Evolutionary conservation across 2,888 invertebrate genomes (phyloP).

Genomic region (Gerosis bhagava): DNA sequence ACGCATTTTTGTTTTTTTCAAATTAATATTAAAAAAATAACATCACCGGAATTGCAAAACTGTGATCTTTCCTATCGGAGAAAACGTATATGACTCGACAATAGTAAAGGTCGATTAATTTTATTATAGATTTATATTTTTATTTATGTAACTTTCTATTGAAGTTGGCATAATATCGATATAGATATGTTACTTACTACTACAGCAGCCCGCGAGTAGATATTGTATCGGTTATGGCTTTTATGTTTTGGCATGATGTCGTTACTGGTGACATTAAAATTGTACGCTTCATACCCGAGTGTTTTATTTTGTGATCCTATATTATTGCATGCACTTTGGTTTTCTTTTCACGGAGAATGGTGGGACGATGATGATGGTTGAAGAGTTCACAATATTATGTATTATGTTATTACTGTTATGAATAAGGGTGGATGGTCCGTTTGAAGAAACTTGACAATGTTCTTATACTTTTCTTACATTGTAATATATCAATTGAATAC

Average conservation of each 20-base stretch:
- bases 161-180: slow-evolving; percentile 63
- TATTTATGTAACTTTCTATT: slow-evolving; percentile 74
- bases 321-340: slow-evolving; percentile 59
- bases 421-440: slow-evolving; percentile 19
- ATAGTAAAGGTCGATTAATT: slow-evolving; percentile 57
- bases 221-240: slow-evolving; percentile 67
- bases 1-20: slow-evolving; percentile 63
- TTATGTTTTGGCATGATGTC: slow-evolving; percentile 75
- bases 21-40: slow-evolving; percentile 28
- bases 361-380: slow-evolving; percentile 67
- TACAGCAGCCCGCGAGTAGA: slow-evolving; percentile 58
- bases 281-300: slow-evolving; percentile 71
- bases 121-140: slow-evolving; percentile 65
- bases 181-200: slow-evolving; percentile 44
- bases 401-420: too few species aligned
- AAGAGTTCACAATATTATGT: slow-evolving; percentile 61
- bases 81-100: slow-evolving; percentile 60
- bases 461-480: too few species aligned
- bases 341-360: slow-evolving; percentile 35
- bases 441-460: too few species aligned
- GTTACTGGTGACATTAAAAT: slow-evolving; percentile 75
- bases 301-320: slow-evolving; percentile 67
- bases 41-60: slow-evolving; percentile 55
- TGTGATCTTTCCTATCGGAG: slow-evolving; percentile 63
- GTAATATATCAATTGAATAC: too few species aligned